Percentiles rank a stretch among this genome's conserved stretches.
phyloP scores from a whole-genome alignment of 23 tunicate genomes.

The Styela clava region DNA sequence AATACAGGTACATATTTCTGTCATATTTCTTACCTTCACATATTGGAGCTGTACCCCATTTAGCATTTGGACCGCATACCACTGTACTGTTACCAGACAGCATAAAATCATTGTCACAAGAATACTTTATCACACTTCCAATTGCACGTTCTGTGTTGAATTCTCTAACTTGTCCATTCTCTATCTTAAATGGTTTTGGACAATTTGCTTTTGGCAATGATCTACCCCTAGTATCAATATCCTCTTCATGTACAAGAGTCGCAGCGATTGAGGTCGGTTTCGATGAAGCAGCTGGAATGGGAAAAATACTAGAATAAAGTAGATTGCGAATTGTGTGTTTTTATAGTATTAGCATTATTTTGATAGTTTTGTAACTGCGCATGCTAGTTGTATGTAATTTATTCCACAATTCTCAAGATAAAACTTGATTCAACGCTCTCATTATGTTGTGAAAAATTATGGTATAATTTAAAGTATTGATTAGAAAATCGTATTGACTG shows the following conservation, averaged over 20 bases:
- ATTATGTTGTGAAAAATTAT: too few species aligned
- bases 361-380: too few species aligned
- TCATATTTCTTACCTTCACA: background rate
- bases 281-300: too few species aligned
- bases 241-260: background rate
- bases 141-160: background rate
- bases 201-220: background rate
- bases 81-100: background rate
- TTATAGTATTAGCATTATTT: too few species aligned
- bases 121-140: background rate
- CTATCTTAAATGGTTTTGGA: background rate
- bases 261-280: background rate
- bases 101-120: background rate
- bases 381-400: too few species aligned
- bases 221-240: background rate
- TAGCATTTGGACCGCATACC: background rate
- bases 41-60: background rate
- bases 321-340: too few species aligned
- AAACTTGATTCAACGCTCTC: too few species aligned
- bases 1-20: background rate
- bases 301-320: too few species aligned
- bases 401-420: too few species aligned
- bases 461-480: too few species aligned
- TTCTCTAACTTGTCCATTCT: background rate
- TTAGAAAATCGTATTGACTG: too few species aligned